Conservation (phyloP, 2,113 vertebrate genomes). For the Colius striatus region DNA sequence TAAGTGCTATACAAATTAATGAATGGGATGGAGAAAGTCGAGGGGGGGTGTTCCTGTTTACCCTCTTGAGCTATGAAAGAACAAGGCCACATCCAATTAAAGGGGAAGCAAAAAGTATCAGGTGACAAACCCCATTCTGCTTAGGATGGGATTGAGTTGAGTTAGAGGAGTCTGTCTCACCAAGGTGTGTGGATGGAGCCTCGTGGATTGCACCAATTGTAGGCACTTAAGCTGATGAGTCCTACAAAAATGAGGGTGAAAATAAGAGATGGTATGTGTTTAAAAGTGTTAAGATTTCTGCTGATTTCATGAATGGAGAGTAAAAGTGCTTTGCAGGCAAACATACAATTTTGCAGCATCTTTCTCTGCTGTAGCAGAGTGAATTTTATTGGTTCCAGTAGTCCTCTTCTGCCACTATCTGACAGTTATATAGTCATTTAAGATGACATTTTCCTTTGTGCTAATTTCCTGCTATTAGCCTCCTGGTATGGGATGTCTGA, state of each 20-base stretch:
- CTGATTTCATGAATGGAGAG: not conserved
- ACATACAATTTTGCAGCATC: not conserved
- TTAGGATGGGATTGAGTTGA: not conserved
- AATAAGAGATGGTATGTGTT: not conserved
- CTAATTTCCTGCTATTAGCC: conserved; percentile 19
- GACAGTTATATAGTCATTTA: not conserved
- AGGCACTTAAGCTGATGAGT: not conserved
- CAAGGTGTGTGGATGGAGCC: not conserved
- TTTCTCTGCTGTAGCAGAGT: not conserved
- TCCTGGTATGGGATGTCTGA: not conserved
- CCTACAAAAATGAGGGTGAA: not conserved
- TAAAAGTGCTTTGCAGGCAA: not conserved
- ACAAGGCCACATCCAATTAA: conserved; percentile 35
- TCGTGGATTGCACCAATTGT: not conserved
- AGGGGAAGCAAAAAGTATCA: conserved; percentile 17
- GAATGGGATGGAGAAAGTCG: conserved; percentile 51
- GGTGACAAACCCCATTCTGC: not conserved
- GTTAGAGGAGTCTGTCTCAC: not conserved
- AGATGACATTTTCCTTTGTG: conserved; percentile 8
- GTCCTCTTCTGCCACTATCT: not conserved
- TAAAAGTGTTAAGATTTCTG: not conserved
- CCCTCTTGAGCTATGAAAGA: conserved; percentile 33
- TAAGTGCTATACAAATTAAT: conserved; percentile 64
- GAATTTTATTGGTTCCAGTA: not conserved
- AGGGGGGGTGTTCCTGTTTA: not conserved